Evolutionary conservation across 1,140 invertebrate genomes (phyloP).

Genomic region (Papilio glaucus): DNA sequence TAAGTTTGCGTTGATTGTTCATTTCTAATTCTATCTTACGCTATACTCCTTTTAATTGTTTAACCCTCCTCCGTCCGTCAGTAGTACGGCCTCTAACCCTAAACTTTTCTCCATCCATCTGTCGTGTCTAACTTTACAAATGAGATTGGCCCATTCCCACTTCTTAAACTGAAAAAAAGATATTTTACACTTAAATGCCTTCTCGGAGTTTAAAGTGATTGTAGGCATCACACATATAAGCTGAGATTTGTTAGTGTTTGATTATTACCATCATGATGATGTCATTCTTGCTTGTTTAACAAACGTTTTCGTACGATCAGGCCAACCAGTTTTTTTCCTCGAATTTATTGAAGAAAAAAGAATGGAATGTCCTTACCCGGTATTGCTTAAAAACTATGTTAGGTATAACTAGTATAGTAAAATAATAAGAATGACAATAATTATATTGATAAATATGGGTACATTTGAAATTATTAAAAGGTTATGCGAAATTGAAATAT

Average conservation of each 20-base stretch:
- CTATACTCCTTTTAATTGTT: too few species aligned
- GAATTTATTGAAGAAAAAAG: not conserved
- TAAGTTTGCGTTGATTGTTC: too few species aligned
- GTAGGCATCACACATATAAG: not conserved
- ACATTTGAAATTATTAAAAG: too few species aligned
- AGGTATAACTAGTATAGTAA: not conserved
- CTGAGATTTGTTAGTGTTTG: slow-evolving; percentile 29
- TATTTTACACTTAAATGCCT: not conserved
- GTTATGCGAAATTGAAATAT: too few species aligned
- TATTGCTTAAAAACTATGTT: not conserved
- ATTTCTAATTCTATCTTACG: too few species aligned
- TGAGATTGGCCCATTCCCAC: too few species aligned
- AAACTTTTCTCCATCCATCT: too few species aligned
- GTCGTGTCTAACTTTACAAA: too few species aligned
- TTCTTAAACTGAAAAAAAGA: too few species aligned
- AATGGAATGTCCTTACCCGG: slow-evolving; percentile 6
- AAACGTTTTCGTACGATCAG: slow-evolving; percentile 14
- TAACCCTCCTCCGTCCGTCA: too few species aligned
- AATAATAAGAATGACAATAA: not conserved
- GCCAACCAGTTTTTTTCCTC: slow-evolving; percentile 18
- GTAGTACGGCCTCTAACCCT: too few species aligned
- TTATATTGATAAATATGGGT: too few species aligned
- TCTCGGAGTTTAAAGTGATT: not conserved
- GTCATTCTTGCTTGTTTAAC: slow-evolving; percentile 22
- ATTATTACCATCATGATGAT: slow-evolving; percentile 20